Evolutionary conservation across 2,888 invertebrate species (phyloP), one percentile per base, ranked within the genome.

Genomic region (Aphidoletes aphidimyza): DNA sequence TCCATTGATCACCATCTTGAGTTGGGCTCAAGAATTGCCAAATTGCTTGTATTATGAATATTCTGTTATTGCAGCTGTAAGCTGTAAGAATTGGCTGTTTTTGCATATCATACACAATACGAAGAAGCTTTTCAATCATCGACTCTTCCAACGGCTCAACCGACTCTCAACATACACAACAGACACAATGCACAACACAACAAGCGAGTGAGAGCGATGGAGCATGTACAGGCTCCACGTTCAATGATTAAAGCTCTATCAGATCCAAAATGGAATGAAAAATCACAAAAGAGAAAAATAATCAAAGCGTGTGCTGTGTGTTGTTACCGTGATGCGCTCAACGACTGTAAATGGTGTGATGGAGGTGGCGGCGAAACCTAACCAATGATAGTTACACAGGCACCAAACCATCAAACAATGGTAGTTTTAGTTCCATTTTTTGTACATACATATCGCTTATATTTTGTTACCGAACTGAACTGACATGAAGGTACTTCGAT

Each of bases 281-380:
- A 69, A 54, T 69, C 69, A 30, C 14, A 26, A 14, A 69, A 30
- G 19, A 30, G 11, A 47, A 47, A 19, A 30, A 14, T 69, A 69
- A 69, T 34, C 54, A 54, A 69, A 14, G 5, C 69, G 69, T 14
- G n/a, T 47, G 17, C 54, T 1, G 14, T 54, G 54, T 19, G 6
- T n/a, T 47, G 54, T 6, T 54, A 9, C 22, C 22, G 34, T 69
- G 69, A 69, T 69, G 69, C 69, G 69, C 69, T 69, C 69, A 69
- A 69, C 69, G 69, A 69, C 69, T 69, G 69, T 69, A 69, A 69
- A 69, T 30, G 69, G 69, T 69, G 69, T 69, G 69, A 81, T 81
- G 81, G 81, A 81, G 81, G 81, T 81, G 81, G 81, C 37, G 81
- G 37, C 81, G 22, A 3, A 81, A 37, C 81, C 37, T 37, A 36